Conservation (phyloP, 2,888 invertebrate species). For the Pheosia gnoma region DNA sequence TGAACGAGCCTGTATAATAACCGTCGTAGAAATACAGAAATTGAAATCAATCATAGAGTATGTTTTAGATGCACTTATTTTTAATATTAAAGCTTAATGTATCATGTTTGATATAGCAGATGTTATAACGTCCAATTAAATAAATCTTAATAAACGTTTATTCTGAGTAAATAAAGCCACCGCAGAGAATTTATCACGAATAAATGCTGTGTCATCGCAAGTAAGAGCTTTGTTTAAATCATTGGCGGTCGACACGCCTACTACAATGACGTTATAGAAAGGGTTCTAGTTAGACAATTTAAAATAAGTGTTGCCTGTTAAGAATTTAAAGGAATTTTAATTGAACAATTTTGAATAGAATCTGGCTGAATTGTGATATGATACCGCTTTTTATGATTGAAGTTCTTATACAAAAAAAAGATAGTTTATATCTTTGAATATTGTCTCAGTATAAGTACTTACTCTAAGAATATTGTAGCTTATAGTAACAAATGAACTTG, state of each 20-base stretch:
- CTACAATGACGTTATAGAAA: conserved; percentile 66
- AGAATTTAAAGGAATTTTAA: conserved; percentile 59
- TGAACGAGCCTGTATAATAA: too few relatives aligned
- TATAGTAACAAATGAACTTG: conserved; percentile 30
- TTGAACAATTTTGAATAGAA: conserved; percentile 51
- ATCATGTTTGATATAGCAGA: not conserved
- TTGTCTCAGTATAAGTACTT: too few relatives aligned
- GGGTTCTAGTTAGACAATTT: conserved; percentile 64
- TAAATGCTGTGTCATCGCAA: conserved; percentile 64
- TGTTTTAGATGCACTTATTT: too few relatives aligned
- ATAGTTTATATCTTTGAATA: not conserved
- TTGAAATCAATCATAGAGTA: too few relatives aligned
- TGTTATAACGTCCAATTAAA: conserved; percentile 12
- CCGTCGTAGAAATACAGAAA: too few relatives aligned
- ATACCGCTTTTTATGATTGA: not conserved
- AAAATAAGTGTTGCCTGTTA: conserved; percentile 55
- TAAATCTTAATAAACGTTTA: conserved; percentile 32
- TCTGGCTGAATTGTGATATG: conserved; percentile 25
- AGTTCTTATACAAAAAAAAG: not conserved
- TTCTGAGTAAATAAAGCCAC: conserved; percentile 35
- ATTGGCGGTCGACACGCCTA: conserved; percentile 65
- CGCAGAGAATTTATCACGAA: conserved; percentile 41
- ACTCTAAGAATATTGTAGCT: not conserved
- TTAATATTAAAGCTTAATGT: not conserved
- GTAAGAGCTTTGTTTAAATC: conserved; percentile 78